Evolutionary conservation across 2,888 invertebrate genomes (phyloP).

Genomic region (Xylocampa areola): DNA sequence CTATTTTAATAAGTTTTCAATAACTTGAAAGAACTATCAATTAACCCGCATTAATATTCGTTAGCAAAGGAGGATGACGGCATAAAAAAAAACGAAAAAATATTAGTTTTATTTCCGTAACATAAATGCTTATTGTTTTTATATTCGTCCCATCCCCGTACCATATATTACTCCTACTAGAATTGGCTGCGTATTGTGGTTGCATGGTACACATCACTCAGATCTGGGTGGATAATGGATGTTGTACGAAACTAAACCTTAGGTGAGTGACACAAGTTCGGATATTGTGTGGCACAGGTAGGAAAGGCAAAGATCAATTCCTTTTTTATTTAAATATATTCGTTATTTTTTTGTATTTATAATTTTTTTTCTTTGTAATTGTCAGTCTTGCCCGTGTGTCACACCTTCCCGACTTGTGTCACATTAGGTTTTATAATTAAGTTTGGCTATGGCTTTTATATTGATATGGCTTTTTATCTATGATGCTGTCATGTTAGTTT

Average conservation of each 20-base stretch:
- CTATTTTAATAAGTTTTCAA: too few relatives aligned
- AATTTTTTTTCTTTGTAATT: slow-evolving; percentile 46
- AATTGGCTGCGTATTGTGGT: slow-evolving; percentile 15
- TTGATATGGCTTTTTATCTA: slow-evolving; percentile 26
- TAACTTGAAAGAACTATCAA: too few relatives aligned
- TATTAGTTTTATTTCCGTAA: background rate
- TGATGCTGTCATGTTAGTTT: background rate
- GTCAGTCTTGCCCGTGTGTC: slow-evolving; percentile 77
- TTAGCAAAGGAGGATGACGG: too few relatives aligned
- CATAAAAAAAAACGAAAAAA: too few relatives aligned
- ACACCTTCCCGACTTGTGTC: slow-evolving; percentile 90
- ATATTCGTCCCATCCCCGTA: slow-evolving; percentile 16
- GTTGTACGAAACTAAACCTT: slow-evolving; percentile 57
- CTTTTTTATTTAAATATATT: too few relatives aligned
- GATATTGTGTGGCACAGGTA: slow-evolving; percentile 89
- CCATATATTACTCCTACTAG: slow-evolving; percentile 13
- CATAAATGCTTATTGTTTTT: slow-evolving; percentile 17
- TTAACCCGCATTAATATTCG: too few relatives aligned
- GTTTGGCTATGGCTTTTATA: slow-evolving; percentile 36
- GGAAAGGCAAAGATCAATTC: slow-evolving; percentile 77
- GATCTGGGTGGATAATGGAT: slow-evolving; percentile 57
- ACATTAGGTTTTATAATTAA: slow-evolving; percentile 69
- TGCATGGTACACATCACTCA: slow-evolving; percentile 42
- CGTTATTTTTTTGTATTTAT: slow-evolving; percentile 45
- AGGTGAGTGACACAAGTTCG: slow-evolving; percentile 90